Evolutionary conservation across 2,888 invertebrate species (phyloP).

Genomic region (Macaria notata): DNA sequence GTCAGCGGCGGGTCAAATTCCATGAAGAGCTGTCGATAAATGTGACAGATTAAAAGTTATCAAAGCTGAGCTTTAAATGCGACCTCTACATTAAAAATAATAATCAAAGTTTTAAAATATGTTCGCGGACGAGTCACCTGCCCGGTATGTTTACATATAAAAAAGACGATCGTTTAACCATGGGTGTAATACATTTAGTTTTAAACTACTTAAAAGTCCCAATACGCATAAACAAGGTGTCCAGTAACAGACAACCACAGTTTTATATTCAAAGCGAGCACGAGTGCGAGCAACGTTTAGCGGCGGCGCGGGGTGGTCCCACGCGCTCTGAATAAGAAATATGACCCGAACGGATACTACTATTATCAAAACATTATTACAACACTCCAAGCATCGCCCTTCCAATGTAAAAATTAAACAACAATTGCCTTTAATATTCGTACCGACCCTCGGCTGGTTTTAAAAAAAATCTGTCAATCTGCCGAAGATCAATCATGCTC

Average conservation of each 20-base stretch:
- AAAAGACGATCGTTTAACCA: neutral
- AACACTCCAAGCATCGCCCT: conserved; percentile 79
- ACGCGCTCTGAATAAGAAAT: conserved; percentile 81
- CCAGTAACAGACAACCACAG: conserved; percentile 50
- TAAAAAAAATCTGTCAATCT: conserved; percentile 80
- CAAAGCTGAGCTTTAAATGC: neutral
- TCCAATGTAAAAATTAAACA: conserved; percentile 80
- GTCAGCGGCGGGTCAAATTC: conserved; percentile 59
- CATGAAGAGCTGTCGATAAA: conserved; percentile 62
- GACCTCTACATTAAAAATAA: too few species aligned
- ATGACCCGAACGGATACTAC: conserved; percentile 79
- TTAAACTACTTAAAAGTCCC: neutral
- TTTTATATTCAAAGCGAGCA: conserved; percentile 62
- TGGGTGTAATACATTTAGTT: neutral
- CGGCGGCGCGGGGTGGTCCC: conserved; percentile 60
- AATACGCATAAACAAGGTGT: conserved; percentile 57
- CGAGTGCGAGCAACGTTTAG: conserved; percentile 38
- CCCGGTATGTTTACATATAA: neutral
- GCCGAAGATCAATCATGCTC: conserved; percentile 79
- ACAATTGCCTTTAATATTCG: conserved; percentile 82
- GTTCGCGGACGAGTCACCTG: too few species aligned
- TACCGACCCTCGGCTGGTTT: conserved; percentile 70
- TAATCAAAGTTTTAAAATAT: too few species aligned
- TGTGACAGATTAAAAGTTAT: conserved; percentile 54
- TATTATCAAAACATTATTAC: conserved; percentile 83